Percentiles rank a stretch among this genome's conserved stretches.
Conservation (phyloP, 1,140 invertebrate genomes). For the Drosophila pseudoananassae region DNA sequence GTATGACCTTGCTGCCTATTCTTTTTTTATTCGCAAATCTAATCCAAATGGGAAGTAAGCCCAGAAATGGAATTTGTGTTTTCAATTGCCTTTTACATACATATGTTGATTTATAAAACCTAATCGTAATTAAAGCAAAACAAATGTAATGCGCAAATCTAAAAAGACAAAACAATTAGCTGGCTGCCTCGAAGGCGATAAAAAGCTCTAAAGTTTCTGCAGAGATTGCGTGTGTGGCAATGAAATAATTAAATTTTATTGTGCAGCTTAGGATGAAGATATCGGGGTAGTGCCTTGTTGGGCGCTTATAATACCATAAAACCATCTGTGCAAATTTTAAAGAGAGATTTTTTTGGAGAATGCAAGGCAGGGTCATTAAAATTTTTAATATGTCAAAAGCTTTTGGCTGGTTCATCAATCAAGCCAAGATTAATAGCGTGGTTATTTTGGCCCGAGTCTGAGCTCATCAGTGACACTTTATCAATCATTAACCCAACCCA, state of each 20-base stretch:
- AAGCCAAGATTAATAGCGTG: constrained; percentile 46
- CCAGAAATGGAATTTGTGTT: constrained; percentile 37
- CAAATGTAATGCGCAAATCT: constrained; percentile 25
- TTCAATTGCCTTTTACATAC: constrained; percentile 28
- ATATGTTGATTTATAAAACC: no score
- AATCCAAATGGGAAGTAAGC: constrained; percentile 40
- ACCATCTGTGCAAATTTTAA: constrained; percentile 21
- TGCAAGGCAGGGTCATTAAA: neutral
- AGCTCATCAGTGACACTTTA: constrained; percentile 43
- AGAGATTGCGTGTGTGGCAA: constrained; percentile 19
- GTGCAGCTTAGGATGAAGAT: neutral
- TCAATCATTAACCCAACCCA: constrained; percentile 51
- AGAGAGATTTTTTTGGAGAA: neutral
- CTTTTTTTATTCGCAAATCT: constrained; percentile 41
- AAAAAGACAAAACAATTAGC: neutral
- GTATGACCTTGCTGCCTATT: constrained; percentile 32
- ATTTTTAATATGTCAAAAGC: constrained; percentile 24
- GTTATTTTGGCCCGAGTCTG: constrained; percentile 8
- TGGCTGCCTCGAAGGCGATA: constrained; percentile 22
- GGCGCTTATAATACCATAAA: neutral
- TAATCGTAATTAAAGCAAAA: constrained; percentile 35
- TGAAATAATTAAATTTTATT: constrained; percentile 25
- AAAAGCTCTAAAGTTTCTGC: constrained; percentile 16
- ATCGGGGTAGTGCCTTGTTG: neutral
- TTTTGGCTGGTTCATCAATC: constrained; percentile 36